These are phyloP conservation scores for Centruroides sculpturatus DNA, from an alignment of 1,140 invertebrate genomes.

Conservation along the genomic window DNA sequence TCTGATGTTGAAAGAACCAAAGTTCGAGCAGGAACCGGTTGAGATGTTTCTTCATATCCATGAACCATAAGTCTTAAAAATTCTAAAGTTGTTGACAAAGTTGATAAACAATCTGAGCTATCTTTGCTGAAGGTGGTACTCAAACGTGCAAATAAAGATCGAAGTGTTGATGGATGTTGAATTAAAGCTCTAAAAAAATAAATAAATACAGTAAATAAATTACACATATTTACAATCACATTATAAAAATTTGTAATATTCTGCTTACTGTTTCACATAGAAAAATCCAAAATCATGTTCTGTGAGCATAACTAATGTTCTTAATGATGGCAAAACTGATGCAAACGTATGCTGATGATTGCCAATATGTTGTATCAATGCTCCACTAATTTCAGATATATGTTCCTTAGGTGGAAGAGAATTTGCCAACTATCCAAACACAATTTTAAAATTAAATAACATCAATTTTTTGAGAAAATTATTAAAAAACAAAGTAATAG, in stretches of 20 bases:
- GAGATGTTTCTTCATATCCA: constrained; percentile 19
- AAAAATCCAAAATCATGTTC: constrained; percentile 74
- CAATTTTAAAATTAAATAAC: background rate
- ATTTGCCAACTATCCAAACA: constrained; percentile 38
- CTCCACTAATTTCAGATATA: constrained; percentile 43
- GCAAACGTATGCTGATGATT: constrained; percentile 44
- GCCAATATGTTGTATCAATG: constrained; percentile 50
- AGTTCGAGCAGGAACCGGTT: constrained; percentile 19
- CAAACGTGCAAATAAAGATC: constrained; percentile 43
- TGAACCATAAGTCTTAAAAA: constrained; percentile 36
- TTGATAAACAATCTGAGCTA: constrained; percentile 41
- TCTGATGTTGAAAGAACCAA: constrained; percentile 26
- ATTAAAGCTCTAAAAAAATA: constrained; percentile 34
- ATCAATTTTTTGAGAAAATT: background rate
- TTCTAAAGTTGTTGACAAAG: constrained; percentile 40
- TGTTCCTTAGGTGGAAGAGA: constrained; percentile 53
- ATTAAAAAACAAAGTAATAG: constrained; percentile 2
- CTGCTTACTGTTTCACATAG: constrained; percentile 41
- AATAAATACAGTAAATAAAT: no score
- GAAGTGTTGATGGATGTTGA: constrained; percentile 40
- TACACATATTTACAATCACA: no score
- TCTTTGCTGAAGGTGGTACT: constrained; percentile 43
- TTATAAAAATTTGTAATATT: background rate
- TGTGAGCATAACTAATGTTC: constrained; percentile 58
- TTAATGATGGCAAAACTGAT: constrained; percentile 48